Conservation (phyloP, 2,797 vertebrate species). For the Hippoglossus hippoglossus region DNA sequence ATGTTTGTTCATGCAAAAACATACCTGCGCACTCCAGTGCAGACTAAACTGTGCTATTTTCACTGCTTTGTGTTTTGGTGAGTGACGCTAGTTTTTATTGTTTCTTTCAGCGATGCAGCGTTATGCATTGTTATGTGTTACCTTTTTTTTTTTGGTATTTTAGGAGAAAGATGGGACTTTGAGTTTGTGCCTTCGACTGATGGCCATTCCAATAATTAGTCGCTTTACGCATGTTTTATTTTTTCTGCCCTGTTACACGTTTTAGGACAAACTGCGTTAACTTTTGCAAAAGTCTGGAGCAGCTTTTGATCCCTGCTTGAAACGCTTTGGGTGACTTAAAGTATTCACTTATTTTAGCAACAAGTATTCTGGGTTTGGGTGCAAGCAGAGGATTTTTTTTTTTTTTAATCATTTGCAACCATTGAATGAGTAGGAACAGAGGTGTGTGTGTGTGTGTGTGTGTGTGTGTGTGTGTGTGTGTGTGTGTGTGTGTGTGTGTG, state of each 20-base stretch:
- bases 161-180: constrained; percentile 55
- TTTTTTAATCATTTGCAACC: constrained; percentile 43
- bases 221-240: constrained; percentile 42
- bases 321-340: constrained; percentile 34
- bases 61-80: constrained; percentile 79
- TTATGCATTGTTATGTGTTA: constrained; percentile 67
- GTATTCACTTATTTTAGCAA: constrained; percentile 47
- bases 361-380: constrained; percentile 47
- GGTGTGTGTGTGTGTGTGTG: constrained; percentile 1
- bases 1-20: constrained; percentile 77
- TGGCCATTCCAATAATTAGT: constrained; percentile 57
- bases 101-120: constrained; percentile 68
- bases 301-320: constrained; percentile 47
- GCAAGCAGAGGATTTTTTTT: constrained; percentile 25
- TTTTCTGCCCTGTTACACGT: constrained; percentile 20
- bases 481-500: no score
- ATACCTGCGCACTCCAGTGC: constrained; percentile 60
- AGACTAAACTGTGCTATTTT: constrained; percentile 80
- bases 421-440: constrained; percentile 35
- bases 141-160: constrained; percentile 60
- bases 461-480: no score
- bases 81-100: constrained; percentile 58
- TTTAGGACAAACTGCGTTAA: constrained; percentile 24
- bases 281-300: constrained; percentile 31
- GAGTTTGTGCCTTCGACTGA: constrained; percentile 73